Conservation (phyloP, 2,797 vertebrate species). For the Mus spretus region DNA sequence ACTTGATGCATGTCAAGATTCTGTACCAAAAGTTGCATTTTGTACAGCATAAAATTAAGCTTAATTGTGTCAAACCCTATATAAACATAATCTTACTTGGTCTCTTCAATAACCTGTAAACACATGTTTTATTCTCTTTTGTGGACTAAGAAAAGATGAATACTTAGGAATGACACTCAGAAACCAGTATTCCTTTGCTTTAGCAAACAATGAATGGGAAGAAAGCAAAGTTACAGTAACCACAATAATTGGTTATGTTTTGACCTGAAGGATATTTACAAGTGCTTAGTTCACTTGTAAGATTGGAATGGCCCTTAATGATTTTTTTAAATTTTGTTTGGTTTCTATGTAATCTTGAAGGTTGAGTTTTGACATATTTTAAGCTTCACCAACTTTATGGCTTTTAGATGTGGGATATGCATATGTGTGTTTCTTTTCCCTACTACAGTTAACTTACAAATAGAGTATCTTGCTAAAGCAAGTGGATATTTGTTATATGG, state of each 20-base stretch:
- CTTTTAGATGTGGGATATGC: constrained; percentile 1
- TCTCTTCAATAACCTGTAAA: constrained; percentile 17
- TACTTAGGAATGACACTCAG: not conserved
- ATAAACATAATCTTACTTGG: constrained; percentile 23
- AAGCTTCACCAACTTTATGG: not conserved
- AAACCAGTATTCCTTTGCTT: constrained; percentile 30
- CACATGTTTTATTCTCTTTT: constrained; percentile 21
- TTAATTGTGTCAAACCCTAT: constrained; percentile 31
- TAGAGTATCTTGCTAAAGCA: constrained; percentile 64
- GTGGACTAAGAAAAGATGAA: constrained; percentile 45
- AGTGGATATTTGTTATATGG: not conserved
- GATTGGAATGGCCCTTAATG: constrained; percentile 36
- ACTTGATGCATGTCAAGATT: constrained; percentile 37
- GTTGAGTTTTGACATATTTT: constrained; percentile 50
- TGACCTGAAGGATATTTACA: constrained; percentile 61
- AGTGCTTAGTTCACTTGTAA: constrained; percentile 38
- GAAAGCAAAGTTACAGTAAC: constrained; percentile 47
- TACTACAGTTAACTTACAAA: constrained; percentile 25
- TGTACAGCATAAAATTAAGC: constrained; percentile 28
- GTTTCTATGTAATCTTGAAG: constrained; percentile 44
- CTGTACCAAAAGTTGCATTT: constrained; percentile 63
- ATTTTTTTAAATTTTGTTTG: not conserved
- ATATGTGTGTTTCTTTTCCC: constrained; percentile 9
- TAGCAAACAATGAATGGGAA: not conserved
- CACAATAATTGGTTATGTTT: constrained; percentile 15